phyloP scores from a whole-genome alignment of 1,140 invertebrate species.

The Zophobas morio region DNA sequence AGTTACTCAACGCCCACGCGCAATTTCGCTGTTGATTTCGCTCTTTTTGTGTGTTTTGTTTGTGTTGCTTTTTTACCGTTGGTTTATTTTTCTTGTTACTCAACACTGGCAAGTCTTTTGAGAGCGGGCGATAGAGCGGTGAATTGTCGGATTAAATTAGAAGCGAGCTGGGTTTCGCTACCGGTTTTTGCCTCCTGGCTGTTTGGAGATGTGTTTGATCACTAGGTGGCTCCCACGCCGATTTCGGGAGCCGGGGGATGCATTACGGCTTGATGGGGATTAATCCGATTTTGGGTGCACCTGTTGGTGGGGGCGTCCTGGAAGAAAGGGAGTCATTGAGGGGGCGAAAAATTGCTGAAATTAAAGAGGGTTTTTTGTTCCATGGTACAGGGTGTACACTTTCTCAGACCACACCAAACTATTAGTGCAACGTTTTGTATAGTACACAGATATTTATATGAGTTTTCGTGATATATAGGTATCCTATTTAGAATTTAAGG shows the following conservation, averaged over 20 bases:
- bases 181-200: conserved; percentile 35
- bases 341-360: too few species aligned
- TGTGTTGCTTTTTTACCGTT: background rate
- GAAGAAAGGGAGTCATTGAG: too few species aligned
- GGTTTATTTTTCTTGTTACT: background rate
- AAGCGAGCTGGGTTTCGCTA: conserved; percentile 45
- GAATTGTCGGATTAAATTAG: conserved; percentile 43
- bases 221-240: conserved; percentile 59
- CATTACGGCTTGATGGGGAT: conserved; percentile 47
- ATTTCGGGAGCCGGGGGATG: conserved; percentile 53
- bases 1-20: background rate
- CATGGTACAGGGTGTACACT: too few species aligned
- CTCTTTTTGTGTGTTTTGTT: background rate
- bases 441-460: too few species aligned
- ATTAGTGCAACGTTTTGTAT: too few species aligned
- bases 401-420: too few species aligned
- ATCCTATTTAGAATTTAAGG: too few species aligned
- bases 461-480: too few species aligned
- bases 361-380: too few species aligned
- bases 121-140: conserved; percentile 29
- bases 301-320: conserved; percentile 29
- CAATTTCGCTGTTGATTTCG: too few species aligned
- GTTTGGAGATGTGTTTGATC: conserved; percentile 48
- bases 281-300: conserved; percentile 53
- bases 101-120: conserved; percentile 24